A percentile compares a stretch with the other conserved stretches of the same genome.
Conservation (phyloP, 2,113 vertebrate species). For the Hepsetus odoe region DNA sequence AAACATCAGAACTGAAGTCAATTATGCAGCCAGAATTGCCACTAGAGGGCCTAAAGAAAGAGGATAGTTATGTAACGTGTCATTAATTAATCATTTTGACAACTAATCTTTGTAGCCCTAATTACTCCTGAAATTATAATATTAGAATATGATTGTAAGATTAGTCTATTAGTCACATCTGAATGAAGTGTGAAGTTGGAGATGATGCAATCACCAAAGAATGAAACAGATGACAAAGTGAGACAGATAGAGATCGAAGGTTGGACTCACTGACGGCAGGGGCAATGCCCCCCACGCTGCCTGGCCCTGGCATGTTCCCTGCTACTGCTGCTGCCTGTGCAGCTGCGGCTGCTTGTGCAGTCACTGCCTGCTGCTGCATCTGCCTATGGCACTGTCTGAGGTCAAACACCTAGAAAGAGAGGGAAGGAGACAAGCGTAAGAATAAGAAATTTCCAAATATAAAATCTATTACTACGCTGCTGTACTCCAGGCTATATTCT, state of each 20-base stretch:
- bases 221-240: no score
- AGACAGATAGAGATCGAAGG: background rate
- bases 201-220: no score
- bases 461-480: background rate
- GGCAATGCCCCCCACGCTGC: constrained; percentile 71
- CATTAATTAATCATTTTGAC: no score
- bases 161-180: no score
- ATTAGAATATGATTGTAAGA: no score
- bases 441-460: background rate
- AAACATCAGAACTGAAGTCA: no score
- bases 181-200: no score
- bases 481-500: background rate
- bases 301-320: constrained; percentile 71
- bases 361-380: constrained; percentile 83
- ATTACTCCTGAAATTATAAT: no score
- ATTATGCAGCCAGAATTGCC: no score
- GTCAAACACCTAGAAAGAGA: constrained; percentile 74
- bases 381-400: constrained; percentile 83
- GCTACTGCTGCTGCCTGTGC: constrained; percentile 70
- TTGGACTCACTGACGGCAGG: constrained; percentile 74
- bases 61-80: no score
- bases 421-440: constrained; percentile 8
- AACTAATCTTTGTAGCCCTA: no score
- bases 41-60: no score
- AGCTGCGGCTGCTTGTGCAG: constrained; percentile 68